phyloP scores from a whole-genome alignment of 2,113 vertebrate species.

The Caranx melampygus region DNA sequence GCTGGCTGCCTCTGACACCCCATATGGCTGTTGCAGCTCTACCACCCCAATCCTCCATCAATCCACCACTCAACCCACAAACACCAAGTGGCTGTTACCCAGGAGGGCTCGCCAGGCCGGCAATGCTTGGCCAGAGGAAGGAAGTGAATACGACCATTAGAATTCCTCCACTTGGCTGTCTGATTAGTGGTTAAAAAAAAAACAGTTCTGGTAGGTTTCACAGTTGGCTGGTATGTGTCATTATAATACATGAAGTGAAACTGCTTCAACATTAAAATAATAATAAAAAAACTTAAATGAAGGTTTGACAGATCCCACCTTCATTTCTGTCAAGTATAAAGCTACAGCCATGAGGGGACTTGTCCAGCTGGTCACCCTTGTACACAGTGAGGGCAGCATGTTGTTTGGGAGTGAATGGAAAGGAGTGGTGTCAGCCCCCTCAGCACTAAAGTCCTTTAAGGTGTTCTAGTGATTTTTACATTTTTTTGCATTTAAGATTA shows the following conservation, averaged over 20 bases:
- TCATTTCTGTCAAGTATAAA: not conserved
- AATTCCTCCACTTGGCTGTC: constrained; percentile 38
- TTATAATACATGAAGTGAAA: not conserved
- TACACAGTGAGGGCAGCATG: not conserved
- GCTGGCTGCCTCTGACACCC: constrained; percentile 46
- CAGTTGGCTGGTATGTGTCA: not conserved
- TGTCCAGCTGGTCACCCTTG: not conserved
- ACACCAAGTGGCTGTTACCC: constrained; percentile 46
- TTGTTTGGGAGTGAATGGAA: not conserved
- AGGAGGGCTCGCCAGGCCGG: constrained; percentile 23
- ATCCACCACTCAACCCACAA: constrained; percentile 58
- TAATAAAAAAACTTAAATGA: not conserved
- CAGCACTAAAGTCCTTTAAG: no score
- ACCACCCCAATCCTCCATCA: constrained; percentile 52
- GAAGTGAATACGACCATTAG: constrained; percentile 42
- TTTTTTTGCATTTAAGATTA: not conserved
- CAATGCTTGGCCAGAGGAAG: constrained; percentile 22
- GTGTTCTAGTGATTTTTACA: not conserved
- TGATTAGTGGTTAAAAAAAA: constrained; percentile 17
- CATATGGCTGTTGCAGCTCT: constrained; percentile 47
- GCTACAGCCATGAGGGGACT: not conserved
- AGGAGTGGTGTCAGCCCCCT: no score
- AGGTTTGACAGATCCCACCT: not conserved
- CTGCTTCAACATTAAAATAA: not conserved
- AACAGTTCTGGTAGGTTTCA: constrained; percentile 22